These are phyloP conservation scores for Champsocephalus esox DNA, from an alignment of 2,797 vertebrate species.

Conservation along the genomic window DNA sequence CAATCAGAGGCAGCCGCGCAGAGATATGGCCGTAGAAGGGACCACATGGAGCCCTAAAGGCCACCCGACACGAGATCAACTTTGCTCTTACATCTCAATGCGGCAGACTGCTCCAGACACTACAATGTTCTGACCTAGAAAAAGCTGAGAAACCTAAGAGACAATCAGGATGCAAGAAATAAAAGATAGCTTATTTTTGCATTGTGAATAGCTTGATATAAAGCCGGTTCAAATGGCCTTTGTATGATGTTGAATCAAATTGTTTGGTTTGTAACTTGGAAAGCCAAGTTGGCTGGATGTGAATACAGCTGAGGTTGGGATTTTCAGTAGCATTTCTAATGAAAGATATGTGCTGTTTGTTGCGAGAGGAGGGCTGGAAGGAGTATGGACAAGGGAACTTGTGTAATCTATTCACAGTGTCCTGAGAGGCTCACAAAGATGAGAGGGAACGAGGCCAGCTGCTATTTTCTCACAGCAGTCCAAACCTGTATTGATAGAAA, in stretches of 20 bases:
- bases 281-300: constrained; percentile 51
- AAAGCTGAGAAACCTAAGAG: constrained; percentile 25
- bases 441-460: constrained; percentile 75
- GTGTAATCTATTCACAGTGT: constrained; percentile 83
- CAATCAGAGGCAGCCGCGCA: constrained; percentile 72
- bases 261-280: constrained; percentile 39
- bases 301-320: constrained; percentile 54
- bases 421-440: constrained; percentile 78
- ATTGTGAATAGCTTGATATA: constrained; percentile 33
- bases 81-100: constrained; percentile 46
- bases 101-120: constrained; percentile 18
- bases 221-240: constrained; percentile 42
- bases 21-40: constrained; percentile 80
- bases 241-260: constrained; percentile 45
- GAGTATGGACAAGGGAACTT: constrained; percentile 82
- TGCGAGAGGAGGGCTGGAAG: constrained; percentile 62
- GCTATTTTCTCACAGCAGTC: constrained; percentile 74
- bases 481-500: constrained; percentile 76
- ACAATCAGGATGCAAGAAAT: constrained; percentile 12
- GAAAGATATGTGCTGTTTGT: constrained; percentile 75
- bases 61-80: constrained; percentile 65
- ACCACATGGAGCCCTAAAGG: constrained; percentile 69
- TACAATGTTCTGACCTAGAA: constrained; percentile 44
- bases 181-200: constrained; percentile 6
- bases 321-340: constrained; percentile 60